These are phyloP conservation scores for Nothoprocta pentlandii DNA, from an alignment of 2,113 vertebrate genomes.

Conservation along the genomic window DNA sequence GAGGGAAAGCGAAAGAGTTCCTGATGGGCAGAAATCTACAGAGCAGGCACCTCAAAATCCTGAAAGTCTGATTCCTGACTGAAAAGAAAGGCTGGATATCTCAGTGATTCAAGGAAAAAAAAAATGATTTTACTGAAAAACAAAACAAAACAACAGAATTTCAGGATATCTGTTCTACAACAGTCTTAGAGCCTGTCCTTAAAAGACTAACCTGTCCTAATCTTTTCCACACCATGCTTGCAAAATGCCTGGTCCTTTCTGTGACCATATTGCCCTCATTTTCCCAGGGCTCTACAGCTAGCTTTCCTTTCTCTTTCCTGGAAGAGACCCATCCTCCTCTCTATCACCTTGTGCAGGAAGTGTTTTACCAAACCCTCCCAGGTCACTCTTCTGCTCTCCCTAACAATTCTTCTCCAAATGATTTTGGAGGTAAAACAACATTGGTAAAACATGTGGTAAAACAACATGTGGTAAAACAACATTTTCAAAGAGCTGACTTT, in stretches of 20 bases:
- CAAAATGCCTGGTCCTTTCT: background rate
- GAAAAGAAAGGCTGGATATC: background rate
- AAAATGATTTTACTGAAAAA: background rate
- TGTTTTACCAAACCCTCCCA: background rate
- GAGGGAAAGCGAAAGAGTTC: background rate
- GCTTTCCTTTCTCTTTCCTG: background rate
- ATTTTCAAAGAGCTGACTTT: background rate
- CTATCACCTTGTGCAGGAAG: background rate
- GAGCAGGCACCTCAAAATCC: background rate
- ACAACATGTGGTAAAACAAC: background rate
- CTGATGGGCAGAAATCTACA: background rate
- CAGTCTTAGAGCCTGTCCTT: background rate
- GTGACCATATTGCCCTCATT: background rate
- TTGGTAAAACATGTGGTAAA: background rate
- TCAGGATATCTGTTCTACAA: background rate
- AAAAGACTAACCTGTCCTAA: background rate
- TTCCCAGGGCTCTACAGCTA: background rate
- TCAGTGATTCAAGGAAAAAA: background rate
- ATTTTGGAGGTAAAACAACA: background rate
- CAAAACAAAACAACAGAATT: rapidly evolving
- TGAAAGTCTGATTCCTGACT: background rate
- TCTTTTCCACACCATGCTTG: background rate
- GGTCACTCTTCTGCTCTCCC: background rate
- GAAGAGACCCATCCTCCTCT: background rate
- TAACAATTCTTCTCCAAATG: background rate